Base-by-base conservation (phyloP, 30 jellyfish, hydroid and myxozoan genomes). In the Rhopilema esculentum region DNA sequence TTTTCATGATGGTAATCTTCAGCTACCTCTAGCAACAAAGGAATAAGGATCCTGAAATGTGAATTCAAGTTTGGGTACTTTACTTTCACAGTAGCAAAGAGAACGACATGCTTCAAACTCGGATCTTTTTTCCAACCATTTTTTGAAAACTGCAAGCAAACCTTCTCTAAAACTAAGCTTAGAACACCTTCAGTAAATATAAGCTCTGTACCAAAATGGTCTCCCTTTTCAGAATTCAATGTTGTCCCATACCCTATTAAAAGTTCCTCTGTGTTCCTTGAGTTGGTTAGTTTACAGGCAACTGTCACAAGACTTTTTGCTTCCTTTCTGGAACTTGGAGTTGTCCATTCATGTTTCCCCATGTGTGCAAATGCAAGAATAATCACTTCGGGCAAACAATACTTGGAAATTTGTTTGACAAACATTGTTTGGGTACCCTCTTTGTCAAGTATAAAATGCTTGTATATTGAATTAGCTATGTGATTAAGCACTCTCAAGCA, bases 111-210 rank as follows among this genome's bases (percentile, higher is more conserved):
- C 69, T 67, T 64, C 79, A 85, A 50, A 23, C 63, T 28, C 7
- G 85, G 85, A 27, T 75, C 84, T 61, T 79, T 70, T 72, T 85
- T 91, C 97, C 97, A 91, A 8, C 85, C 86, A 66, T 63, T 74
- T 21, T 69, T 78, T 19, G 27, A 27, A 77, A 91, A 91, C 17
- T 32, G 50, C 4, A 53, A 28, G 32, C 80, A 27, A 18, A 91
- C 65, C 1, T 91, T 83, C 33, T 80, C 61, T n/a, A 91, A 83
- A 29, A 91, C n/a, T 15, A 49, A 57, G 16, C 49, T 48, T 19
- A 75, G 33, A 6, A 91, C 23, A 0, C 97, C 96, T 49, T 79
- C 40, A 16, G 92, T 96, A 63, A 91, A 91, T 67, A 79, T 61
- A 12, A 27, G 1, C 26, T 18, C 52, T n/a, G 61, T 21, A 6